Evolutionary conservation across 2,113 vertebrate species (phyloP).

Genomic region (Dicaeum eximium): DNA sequence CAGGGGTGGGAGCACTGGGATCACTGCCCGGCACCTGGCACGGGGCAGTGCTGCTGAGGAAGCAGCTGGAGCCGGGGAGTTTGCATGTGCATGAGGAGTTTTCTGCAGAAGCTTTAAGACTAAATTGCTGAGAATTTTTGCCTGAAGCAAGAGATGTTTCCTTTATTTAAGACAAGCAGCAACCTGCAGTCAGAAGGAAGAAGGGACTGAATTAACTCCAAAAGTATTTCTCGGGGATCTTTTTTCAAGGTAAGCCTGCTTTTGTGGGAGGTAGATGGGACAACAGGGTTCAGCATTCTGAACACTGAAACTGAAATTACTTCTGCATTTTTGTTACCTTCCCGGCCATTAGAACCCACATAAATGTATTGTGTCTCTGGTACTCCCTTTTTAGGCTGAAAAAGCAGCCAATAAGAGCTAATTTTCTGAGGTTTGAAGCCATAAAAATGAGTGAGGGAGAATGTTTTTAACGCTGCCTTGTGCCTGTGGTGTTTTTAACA

Average conservation of each 20-base stretch:
- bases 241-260: constrained; percentile 57
- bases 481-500: background rate
- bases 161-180: constrained; percentile 60
- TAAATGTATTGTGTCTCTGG: background rate
- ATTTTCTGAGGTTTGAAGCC: background rate
- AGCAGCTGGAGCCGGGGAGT: background rate
- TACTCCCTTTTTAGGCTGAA: background rate
- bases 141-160: constrained; percentile 70
- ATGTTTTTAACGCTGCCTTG: background rate
- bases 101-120: background rate
- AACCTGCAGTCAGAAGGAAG: constrained; percentile 63
- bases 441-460: background rate
- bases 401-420: background rate
- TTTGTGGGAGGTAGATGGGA: background rate
- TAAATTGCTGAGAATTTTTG: constrained; percentile 55
- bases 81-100: constrained; percentile 13
- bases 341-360: background rate
- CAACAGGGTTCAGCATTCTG: background rate
- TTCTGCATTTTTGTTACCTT: background rate
- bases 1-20: background rate
- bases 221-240: background rate
- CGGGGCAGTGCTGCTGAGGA: constrained; percentile 32
- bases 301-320: background rate
- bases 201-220: background rate
- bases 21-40: constrained; percentile 36